These are phyloP conservation scores for Chromoteleia sp. DNA, from an alignment of 2,888 invertebrate species.

Conservation along the genomic window DNA sequence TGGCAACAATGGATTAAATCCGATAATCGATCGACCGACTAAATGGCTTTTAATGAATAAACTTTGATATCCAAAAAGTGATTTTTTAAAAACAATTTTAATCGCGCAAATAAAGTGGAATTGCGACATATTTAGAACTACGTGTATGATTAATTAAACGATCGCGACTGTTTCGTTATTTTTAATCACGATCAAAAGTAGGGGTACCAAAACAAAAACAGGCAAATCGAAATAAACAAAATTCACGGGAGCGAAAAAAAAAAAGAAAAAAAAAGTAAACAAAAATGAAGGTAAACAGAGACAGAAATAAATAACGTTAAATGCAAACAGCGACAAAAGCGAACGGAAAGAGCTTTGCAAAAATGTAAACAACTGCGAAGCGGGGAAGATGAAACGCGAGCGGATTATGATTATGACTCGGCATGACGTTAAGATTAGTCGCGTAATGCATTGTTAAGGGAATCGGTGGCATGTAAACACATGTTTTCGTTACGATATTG, in stretches of 20 bases:
- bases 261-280: too few relatives aligned
- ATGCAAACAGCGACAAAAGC: too few relatives aligned
- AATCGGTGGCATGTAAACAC: conserved; percentile 61
- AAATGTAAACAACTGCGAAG: conserved; percentile 13
- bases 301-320: too few relatives aligned
- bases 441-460: conserved; percentile 58
- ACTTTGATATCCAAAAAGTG: background rate
- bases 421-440: conserved; percentile 44
- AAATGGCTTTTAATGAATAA: conserved; percentile 15
- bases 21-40: conserved; percentile 3
- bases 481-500: conserved; percentile 71
- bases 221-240: too few relatives aligned
- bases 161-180: too few relatives aligned
- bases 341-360: background rate
- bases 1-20: background rate
- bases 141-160: background rate
- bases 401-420: conserved; percentile 24
- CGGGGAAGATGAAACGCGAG: conserved; percentile 10
- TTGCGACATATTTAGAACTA: too few relatives aligned
- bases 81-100: background rate
- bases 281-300: too few relatives aligned
- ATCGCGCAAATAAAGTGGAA: background rate
- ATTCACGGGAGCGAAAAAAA: too few relatives aligned
- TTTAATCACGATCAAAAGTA: too few relatives aligned
- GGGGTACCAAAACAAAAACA: too few relatives aligned